Evolutionary conservation across 2,113 vertebrate genomes (phyloP), one percentile per base, ranked within the genome.

Genomic region (Carassius gibelio): DNA sequence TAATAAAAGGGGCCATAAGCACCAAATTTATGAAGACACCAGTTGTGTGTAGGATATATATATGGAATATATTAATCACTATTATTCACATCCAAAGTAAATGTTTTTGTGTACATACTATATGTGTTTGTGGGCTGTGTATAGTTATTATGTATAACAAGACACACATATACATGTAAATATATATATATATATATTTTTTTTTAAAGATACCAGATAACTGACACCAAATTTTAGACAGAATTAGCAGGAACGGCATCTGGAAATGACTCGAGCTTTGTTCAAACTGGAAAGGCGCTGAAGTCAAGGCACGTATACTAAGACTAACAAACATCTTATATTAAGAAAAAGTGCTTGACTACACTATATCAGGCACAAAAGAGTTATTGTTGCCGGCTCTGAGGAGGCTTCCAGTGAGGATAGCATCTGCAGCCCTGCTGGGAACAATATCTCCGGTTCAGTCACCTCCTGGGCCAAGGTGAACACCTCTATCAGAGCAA

Each of bases 401-500:
- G n/a, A 55, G 48, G 74, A 76, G n/a, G 23, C 48, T 76, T 55
- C 23, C 15, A 4, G 23, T 76, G 74, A 55, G 48, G 23, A 76
- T 17, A 88, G 81, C 82, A 83, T 76, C 74, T 77, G 59, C 11
- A 61, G 83, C 85, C 87, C 87, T 90, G 77, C 42, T 76, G 89
- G 88, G 89, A 90, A 86, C 82, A 91, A 92, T 86, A 87, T 88
- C 88, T 83, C 84, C 81, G 90, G 85, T 68, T 84, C 48, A 88
- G 81, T 82, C 85, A 52, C 88, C 62, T 78, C 52, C 75, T 82
- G 74, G n/a, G 38, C 89, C 91, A 91, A 90, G 89, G 90, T 91
- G 90, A 93, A 88, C 5, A 64, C 89, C 88, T 79, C 84, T 84
- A 91, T 94, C 89, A 90, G 89, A 81, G 87, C 88, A 89, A 83